Base-by-base conservation (phyloP, 1,140 invertebrate genomes). In the Zaprionus inermis region DNA sequence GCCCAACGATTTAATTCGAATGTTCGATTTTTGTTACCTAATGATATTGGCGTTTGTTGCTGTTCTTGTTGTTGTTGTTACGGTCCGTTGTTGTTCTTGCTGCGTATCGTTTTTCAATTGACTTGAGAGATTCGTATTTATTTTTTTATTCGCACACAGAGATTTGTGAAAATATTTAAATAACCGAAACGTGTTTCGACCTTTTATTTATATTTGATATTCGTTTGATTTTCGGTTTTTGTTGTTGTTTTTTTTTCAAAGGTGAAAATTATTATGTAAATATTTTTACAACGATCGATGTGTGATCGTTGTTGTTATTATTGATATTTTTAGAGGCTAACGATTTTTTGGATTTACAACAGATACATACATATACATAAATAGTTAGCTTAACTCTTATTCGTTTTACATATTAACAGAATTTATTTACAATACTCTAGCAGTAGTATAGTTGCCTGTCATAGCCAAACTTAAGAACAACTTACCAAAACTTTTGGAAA, bases 121-220 rank as follows among this genome's bases (percentile, higher is more conserved):
- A 80, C 72, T 74, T 68, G 63, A 74, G 61, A 51, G 55, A 71
- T 81, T 55, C 68, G 36, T 70, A 36, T 80, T 70, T 76, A 36
- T 69, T 49, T 73, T 64, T 73, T 69, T 38, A 65, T 69, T 75
- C 57, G 52, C 56, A 68, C 56, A 71, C 61, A 76, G 44, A 71
- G 75, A 78, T 89, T 72, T 54, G 84, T 66, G 63, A 80, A 88
- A 89, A 88, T 88, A 89, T 88, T 88, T 89, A 84, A 88, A 88
- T 75, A 88, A 79, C 68, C 74, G 14, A 80, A 88, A 88, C 84
- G 84, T 89, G 84, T 89, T 89, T 64, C 67, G 63, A 83, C 71
- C 67, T 60, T 86, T 72, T 70, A 56, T 65, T 49, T 44, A 73
- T 38, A 16, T 56, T 57, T 54, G 20, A 11, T 44, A 66, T 66